Conservation (phyloP, 2,797 vertebrate species). For the Potorous gilbertii region DNA sequence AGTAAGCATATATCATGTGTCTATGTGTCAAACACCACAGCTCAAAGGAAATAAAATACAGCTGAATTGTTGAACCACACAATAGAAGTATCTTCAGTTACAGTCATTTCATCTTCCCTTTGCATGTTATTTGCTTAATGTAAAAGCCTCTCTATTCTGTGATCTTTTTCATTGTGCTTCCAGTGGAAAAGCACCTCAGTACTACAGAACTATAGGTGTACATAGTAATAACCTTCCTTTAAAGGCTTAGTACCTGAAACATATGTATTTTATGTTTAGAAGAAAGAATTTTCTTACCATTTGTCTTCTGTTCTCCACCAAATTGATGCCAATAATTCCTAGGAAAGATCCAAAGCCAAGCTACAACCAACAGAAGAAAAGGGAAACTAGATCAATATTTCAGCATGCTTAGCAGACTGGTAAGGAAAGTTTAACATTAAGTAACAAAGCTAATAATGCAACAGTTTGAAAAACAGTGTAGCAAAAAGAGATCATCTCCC, state of each 20-base stretch:
- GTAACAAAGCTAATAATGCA: background rate
- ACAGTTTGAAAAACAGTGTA: background rate
- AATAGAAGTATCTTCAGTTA: background rate
- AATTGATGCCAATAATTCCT: slow-evolving; percentile 92
- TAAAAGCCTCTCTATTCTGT: background rate
- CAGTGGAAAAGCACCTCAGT: rapidly evolving
- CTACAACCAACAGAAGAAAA: slow-evolving; percentile 82
- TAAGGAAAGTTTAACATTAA: background rate
- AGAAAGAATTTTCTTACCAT: slow-evolving; percentile 89
- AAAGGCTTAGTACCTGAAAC: background rate
- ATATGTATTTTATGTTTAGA: rapidly evolving
- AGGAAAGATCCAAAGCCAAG: slow-evolving; percentile 97
- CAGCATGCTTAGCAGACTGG: background rate
- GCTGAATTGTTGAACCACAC: background rate
- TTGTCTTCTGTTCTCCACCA: slow-evolving; percentile 95
- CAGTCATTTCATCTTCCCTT: background rate
- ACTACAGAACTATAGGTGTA: rapidly evolving
- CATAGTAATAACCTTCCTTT: rapidly evolving
- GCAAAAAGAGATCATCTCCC: background rate
- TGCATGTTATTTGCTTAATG: background rate
- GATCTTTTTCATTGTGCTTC: background rate
- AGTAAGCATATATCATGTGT: too few species aligned
- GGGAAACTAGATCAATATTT: slow-evolving; percentile 61
- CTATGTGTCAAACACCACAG: background rate
- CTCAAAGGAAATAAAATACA: background rate